Evolutionary conservation across 2,888 invertebrate genomes (phyloP).

Genomic region (Eristalis arbustorum): DNA sequence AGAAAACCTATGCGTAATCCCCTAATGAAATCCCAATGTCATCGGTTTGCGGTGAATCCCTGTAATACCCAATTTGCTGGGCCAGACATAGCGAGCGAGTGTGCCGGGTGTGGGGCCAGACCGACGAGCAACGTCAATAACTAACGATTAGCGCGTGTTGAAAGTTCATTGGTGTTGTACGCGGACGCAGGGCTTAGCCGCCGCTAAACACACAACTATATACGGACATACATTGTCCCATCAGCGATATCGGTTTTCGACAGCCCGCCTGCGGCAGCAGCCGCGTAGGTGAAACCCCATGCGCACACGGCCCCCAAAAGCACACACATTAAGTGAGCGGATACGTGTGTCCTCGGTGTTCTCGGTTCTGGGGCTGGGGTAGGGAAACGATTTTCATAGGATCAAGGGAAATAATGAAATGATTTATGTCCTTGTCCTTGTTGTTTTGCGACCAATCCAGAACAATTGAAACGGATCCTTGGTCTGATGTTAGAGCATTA

Average conservation of each 20-base stretch:
- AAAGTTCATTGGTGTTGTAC: slow-evolving; percentile 55
- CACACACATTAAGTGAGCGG: slow-evolving; percentile 32
- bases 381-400: slow-evolving; percentile 53
- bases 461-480: slow-evolving; percentile 47
- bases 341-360: slow-evolving; percentile 4
- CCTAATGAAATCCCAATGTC: slow-evolving; percentile 48
- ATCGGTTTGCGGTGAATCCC: slow-evolving; percentile 33
- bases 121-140: slow-evolving; percentile 32
- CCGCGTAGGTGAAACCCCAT: slow-evolving; percentile 44
- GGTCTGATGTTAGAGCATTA: slow-evolving; percentile 35
- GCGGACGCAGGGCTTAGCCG: slow-evolving; percentile 39
- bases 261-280: slow-evolving; percentile 25
- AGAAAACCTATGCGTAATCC: slow-evolving; percentile 42
- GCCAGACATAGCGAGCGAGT: background rate
- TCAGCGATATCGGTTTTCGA: slow-evolving; percentile 25
- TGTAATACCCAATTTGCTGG: slow-evolving; percentile 58
- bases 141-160: slow-evolving; percentile 55
- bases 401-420: slow-evolving; percentile 62
- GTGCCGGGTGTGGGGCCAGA: background rate
- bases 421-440: slow-evolving; percentile 51
- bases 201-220: slow-evolving; percentile 25
- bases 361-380: background rate
- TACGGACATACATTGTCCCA: background rate
- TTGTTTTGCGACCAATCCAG: slow-evolving; percentile 25
- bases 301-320: slow-evolving; percentile 13